These are phyloP conservation scores for Epinotia brunnichana DNA, from an alignment of 2,888 invertebrate species.

Conservation along the genomic window DNA sequence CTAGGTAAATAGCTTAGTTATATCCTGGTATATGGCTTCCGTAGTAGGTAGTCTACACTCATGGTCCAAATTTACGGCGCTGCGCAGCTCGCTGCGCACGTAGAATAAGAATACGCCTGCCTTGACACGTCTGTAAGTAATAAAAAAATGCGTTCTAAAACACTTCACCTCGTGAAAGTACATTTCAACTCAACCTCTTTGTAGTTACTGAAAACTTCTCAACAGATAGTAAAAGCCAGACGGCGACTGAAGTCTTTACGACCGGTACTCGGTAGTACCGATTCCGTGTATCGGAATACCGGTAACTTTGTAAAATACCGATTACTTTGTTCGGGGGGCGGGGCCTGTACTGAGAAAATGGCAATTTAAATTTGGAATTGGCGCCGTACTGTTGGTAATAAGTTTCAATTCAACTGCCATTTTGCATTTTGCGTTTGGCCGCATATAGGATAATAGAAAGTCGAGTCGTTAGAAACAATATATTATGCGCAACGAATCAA, in stretches of 20 bases:
- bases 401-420: conserved; percentile 20
- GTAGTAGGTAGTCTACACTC: too few relatives aligned
- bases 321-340: conserved; percentile 47
- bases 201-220: conserved; percentile 64
- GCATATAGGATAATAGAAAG: background rate
- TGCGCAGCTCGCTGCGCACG: too few relatives aligned
- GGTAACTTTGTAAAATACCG: conserved; percentile 44
- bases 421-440: conserved; percentile 2
- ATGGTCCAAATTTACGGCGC: too few relatives aligned
- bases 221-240: conserved; percentile 68
- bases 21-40: too few relatives aligned
- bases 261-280: conserved; percentile 61
- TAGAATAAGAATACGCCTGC: too few relatives aligned
- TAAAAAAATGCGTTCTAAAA: background rate
- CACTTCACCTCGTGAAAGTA: conserved; percentile 45
- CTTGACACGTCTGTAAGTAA: too few relatives aligned
- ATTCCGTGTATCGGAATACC: conserved; percentile 64
- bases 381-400: conserved; percentile 52
- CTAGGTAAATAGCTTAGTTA: too few relatives aligned
- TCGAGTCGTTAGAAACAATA: background rate
- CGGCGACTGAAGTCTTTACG: conserved; percentile 71
- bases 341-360: conserved; percentile 51
- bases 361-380: conserved; percentile 63
- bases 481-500: too few relatives aligned
- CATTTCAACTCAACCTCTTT: conserved; percentile 54